Percentiles rank a stretch among this genome's conserved stretches.
Conservation (phyloP, 2,888 invertebrate genomes). For the Dromius quadrimaculatus region DNA sequence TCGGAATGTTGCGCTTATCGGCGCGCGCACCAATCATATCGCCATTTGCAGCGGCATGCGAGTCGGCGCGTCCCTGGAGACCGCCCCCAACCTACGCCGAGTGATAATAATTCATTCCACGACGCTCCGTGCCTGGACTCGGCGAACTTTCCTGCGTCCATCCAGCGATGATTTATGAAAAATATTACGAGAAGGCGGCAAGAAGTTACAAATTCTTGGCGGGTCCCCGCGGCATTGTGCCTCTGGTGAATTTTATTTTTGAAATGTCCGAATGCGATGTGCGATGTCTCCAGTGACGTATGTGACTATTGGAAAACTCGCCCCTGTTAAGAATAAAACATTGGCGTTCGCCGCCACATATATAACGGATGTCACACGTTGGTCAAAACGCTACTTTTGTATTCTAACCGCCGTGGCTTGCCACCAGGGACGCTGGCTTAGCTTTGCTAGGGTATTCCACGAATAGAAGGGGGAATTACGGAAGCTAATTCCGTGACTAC, state of each 20-base stretch:
- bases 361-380: slow-evolving; percentile 61
- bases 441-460: neutral
- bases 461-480: too few species aligned
- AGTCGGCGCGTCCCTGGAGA: slow-evolving; percentile 49
- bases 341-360: slow-evolving; percentile 58
- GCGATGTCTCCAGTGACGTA: slow-evolving; percentile 56
- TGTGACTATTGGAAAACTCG: slow-evolving; percentile 56
- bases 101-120: slow-evolving; percentile 64
- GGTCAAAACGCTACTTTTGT: slow-evolving; percentile 61
- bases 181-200: slow-evolving; percentile 65
- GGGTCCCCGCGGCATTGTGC: slow-evolving; percentile 58
- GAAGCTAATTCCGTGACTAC: too few species aligned
- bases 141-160: slow-evolving; percentile 12
- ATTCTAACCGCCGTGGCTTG: slow-evolving; percentile 58
- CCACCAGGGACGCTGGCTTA: slow-evolving; percentile 29
- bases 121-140: slow-evolving; percentile 34
- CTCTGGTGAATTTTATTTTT: slow-evolving; percentile 61
- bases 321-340: slow-evolving; percentile 54
- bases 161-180: slow-evolving; percentile 67
- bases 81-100: slow-evolving; percentile 55
- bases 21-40: slow-evolving; percentile 56
- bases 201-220: slow-evolving; percentile 65
- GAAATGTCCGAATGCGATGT: slow-evolving; percentile 54
- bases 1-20: slow-evolving; percentile 4
- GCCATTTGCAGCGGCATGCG: slow-evolving; percentile 58